These are phyloP conservation scores for Macrotus californicus DNA, from an alignment of 2,113 vertebrate species.

Conservation along the genomic window DNA sequence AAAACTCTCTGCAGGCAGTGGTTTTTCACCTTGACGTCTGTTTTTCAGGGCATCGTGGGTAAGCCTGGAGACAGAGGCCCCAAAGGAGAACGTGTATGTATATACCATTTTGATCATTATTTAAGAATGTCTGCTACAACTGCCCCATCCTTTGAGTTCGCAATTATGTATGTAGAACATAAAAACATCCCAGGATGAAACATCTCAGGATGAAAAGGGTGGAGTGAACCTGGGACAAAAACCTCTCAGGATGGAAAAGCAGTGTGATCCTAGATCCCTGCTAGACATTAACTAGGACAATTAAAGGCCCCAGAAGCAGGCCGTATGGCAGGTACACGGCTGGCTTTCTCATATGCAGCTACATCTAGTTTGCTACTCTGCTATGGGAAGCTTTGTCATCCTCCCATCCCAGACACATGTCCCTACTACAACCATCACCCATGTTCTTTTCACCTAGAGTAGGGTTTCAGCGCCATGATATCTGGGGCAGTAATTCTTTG, in stretches of 20 bases:
- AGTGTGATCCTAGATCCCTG: neutral
- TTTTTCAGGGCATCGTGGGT: slow-evolving; percentile 87
- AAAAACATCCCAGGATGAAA: neutral
- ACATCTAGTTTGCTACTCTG: neutral
- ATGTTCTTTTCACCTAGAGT: neutral
- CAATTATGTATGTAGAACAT: neutral
- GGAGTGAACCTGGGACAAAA: neutral
- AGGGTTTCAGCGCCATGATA: neutral
- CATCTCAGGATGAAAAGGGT: neutral
- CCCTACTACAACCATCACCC: neutral
- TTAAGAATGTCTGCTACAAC: neutral
- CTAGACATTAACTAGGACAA: neutral
- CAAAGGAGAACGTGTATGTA: slow-evolving; percentile 95
- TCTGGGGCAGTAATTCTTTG: neutral
- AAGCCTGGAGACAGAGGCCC: slow-evolving; percentile 93
- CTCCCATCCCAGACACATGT: neutral
- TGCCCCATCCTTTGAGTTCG: neutral
- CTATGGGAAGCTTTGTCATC: neutral
- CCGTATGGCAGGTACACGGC: fast-evolving
- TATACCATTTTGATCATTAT: neutral
- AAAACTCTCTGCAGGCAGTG: neutral
- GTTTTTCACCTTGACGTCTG: slow-evolving; percentile 2
- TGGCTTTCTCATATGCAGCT: neutral
- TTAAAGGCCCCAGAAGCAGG: neutral
- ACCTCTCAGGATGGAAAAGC: neutral